Evolutionary conservation across 1,140 invertebrate genomes (phyloP), one percentile per base, ranked within the genome.

Genomic region (Battus philenor): DNA sequence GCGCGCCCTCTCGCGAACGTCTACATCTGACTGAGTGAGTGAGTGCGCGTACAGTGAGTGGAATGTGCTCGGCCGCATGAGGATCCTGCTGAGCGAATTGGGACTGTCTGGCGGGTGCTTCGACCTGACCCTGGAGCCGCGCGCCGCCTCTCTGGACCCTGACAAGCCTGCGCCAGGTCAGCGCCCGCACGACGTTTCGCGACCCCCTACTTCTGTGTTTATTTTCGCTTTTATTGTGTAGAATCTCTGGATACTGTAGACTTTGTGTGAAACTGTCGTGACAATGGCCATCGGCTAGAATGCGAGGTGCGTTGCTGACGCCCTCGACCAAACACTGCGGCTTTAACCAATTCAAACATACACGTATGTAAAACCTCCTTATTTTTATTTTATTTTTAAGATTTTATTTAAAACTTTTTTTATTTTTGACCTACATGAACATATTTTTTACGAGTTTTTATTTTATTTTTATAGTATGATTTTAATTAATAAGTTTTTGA

Each of bases 81-180:
- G 86, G 86, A 87, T 87, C 80, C 82, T 87, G 71, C 72, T 87
- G 54, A 86, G 86, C 71, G 86, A 87, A 57, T 68, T 87, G 70
- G 86, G 86, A 75, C 81, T 87, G 50, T 85, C 82, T 57, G 80
- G 78, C 77, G 80, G 76, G 68, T 82, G 80, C 76, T 54, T 78
- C 66, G 76, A 76, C 67, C 68, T 86, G 74, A 79, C 82, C 70
- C 75, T 86, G 81, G 80, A 81, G 72, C 71, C 83, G 66, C 59
- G 73, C 71, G 76, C 76, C 71, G 55, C 71, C 59, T 74, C 77
- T 63, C 76, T 85, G 82, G 85, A 87, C 65, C 68, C 77, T 43
- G 74, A 71, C 49, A 87, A 87, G 79, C 68, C 76, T 71, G 80
- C 81, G 80, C 77, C 79, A 86, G 80, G 82, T 83, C 77, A 85